These are phyloP conservation scores for Drosophila micromelanica DNA, from an alignment of 1,140 invertebrate species.

Conservation along the genomic window DNA sequence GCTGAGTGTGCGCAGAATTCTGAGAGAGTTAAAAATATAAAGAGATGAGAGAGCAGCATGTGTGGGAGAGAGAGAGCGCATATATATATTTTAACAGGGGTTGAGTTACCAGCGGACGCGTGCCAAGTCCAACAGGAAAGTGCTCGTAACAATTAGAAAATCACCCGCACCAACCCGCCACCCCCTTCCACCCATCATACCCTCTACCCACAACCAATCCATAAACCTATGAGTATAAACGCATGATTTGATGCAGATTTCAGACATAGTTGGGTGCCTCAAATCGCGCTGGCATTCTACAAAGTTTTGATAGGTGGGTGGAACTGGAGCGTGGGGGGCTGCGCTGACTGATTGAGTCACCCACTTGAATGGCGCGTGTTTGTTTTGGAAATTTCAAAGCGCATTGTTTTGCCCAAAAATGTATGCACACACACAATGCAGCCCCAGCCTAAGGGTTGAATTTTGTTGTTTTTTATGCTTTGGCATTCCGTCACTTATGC, in stretches of 20 bases:
- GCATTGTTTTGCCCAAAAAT: constrained; percentile 67
- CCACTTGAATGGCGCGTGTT: constrained; percentile 56
- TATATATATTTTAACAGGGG: constrained; percentile 27
- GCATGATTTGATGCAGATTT: constrained; percentile 58
- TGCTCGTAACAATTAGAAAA: constrained; percentile 64
- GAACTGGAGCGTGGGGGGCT: neutral
- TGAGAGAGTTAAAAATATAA: constrained; percentile 3
- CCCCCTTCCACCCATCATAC: too few relatives aligned
- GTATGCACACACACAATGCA: constrained; percentile 24
- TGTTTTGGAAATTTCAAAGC: constrained; percentile 68
- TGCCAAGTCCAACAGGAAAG: constrained; percentile 71
- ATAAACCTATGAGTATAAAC: constrained; percentile 29
- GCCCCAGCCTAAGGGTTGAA: neutral
- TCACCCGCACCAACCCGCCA: neutral
- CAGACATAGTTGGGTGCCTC: neutral
- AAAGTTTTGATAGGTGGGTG: neutral
- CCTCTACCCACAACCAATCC: neutral
- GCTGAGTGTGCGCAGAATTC: constrained; percentile 45
- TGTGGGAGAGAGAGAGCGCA: constrained; percentile 7
- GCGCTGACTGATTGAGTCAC: constrained; percentile 38
- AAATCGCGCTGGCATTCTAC: neutral
- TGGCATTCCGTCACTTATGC: constrained; percentile 56
- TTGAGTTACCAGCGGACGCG: constrained; percentile 47
- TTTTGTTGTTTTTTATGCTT: constrained; percentile 24
- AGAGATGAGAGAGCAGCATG: neutral